These are phyloP conservation scores for Atrichornis clamosus DNA, from an alignment of 2,113 vertebrate species.

Conservation along the genomic window DNA sequence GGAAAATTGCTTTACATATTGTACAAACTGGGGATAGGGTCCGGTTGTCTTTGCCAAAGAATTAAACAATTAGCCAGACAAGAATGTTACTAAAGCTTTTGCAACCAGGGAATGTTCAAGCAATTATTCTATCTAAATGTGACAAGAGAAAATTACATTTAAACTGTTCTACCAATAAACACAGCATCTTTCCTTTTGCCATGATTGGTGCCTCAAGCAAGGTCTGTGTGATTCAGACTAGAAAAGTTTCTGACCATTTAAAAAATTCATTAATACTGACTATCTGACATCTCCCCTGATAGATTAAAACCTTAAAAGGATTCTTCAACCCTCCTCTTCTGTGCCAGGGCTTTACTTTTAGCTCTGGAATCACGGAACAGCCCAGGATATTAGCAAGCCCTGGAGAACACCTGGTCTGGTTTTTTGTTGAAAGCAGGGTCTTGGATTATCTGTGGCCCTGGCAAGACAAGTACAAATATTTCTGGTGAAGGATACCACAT, in stretches of 20 bases:
- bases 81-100: constrained; percentile 9
- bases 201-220: neutral
- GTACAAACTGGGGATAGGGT: neutral
- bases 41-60: neutral
- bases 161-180: constrained; percentile 20
- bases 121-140: constrained; percentile 40
- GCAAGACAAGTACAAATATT: neutral
- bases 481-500: neutral
- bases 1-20: neutral
- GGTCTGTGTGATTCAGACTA: neutral
- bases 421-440: neutral
- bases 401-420: neutral
- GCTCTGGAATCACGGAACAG: neutral
- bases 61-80: constrained; percentile 9
- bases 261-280: neutral
- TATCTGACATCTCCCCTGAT: neutral
- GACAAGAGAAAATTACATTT: constrained; percentile 40
- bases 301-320: neutral
- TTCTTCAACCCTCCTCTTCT: neutral
- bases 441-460: neutral
- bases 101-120: neutral
- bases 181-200: neutral
- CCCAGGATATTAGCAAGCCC: neutral
- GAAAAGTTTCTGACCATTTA: neutral
- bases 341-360: neutral